Evolutionary conservation across 2,113 vertebrate genomes (phyloP), one percentile per base, ranked within the genome.

Genomic region (Spermophilus dauricus): DNA sequence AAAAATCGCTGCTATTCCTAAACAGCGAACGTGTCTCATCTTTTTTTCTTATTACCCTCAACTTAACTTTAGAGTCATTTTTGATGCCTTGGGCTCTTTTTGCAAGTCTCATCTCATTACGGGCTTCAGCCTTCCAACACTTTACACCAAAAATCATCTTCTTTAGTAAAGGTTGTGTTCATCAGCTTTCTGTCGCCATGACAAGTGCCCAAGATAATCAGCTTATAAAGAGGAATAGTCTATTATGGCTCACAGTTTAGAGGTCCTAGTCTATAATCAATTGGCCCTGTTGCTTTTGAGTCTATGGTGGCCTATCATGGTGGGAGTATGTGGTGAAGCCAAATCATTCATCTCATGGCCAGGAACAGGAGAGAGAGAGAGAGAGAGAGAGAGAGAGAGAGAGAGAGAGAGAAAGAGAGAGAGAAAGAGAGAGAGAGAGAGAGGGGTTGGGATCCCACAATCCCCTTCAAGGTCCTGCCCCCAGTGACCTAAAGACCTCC

Each of bases 1-100:
- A 91, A 87, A 93, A 77, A 92, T 96, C 96, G 77, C 26, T 30
- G 14, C 37, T 37, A 11, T 84, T 94, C 72, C 26, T 37, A 58
- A 95, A 76, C 26, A 30, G 32, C 32, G 69, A 51, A n/a, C 22
- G 58, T 2, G 0, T 22, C n/a, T 28, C 89, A 30, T 69, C 20
- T 75, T 73, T 48, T 90, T 78, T 78, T 42, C 87, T 76, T 37
- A 56, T 51, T 91, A 24, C 67, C 88, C 84, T 34, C 77, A 90
- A 87, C 24, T 51, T 67, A 65, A 81, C 70, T 61, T 95, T 63
- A 73, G 92, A 94, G 22, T 11, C 65, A 39, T 95, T 82, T 87
- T 70, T 81, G 45, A 80, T 91, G 72, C 34, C 56, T 34, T 75
- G 48, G 58, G 37, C 24, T 88, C 53, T 81, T 91, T 72, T 63